Conservation (phyloP, 2,113 vertebrate species). For the Rhabdornis inornatus region DNA sequence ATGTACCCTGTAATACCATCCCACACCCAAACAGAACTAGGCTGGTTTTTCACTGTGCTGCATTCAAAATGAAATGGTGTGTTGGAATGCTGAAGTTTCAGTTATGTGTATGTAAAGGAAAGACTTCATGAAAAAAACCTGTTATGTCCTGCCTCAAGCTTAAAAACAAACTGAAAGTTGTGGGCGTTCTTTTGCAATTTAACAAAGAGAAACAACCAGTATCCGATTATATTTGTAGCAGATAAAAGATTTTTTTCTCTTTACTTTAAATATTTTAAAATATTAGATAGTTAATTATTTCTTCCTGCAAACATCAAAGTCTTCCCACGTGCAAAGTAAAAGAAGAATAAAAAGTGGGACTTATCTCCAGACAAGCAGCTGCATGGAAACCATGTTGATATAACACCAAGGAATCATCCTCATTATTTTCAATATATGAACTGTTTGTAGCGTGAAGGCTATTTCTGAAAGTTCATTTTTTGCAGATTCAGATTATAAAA, state of each 20-base stretch:
- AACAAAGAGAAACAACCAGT: background rate
- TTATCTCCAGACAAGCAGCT: background rate
- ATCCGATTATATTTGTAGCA: background rate
- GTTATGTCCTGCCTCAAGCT: background rate
- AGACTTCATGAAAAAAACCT: background rate
- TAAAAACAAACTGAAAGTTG: background rate
- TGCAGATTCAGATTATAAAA: slow-evolving; percentile 11
- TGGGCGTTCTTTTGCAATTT: background rate
- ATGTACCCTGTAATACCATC: background rate
- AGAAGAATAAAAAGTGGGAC: background rate
- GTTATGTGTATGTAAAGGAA: background rate
- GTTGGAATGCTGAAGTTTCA: background rate
- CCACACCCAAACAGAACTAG: background rate
- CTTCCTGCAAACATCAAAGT: background rate
- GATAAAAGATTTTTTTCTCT: background rate
- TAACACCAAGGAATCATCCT: background rate
- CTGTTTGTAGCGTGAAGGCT: background rate
- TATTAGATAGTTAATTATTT: background rate
- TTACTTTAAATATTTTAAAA: background rate
- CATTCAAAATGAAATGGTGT: background rate
- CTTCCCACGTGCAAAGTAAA: background rate
- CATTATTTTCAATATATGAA: background rate
- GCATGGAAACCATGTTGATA: background rate
- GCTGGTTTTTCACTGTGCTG: background rate
- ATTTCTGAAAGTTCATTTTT: background rate